These are phyloP conservation scores for Panagrolaimus sp. DNA, from an alignment of 1,140 invertebrate genomes.

Conservation along the genomic window DNA sequence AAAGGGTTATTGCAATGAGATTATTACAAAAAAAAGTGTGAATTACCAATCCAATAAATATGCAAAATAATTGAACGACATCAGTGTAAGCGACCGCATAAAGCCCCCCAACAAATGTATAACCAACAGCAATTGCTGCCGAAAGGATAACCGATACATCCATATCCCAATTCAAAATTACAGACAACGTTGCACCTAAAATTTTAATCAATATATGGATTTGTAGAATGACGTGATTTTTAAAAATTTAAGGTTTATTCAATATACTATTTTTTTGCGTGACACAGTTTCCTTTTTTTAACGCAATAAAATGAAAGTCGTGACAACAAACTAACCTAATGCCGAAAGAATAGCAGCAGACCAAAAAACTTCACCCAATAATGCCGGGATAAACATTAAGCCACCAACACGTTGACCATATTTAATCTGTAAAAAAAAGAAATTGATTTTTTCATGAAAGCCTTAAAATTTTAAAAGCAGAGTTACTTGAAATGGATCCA, in stretches of 20 bases:
- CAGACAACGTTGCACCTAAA: slow-evolving; percentile 80
- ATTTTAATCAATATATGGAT: slow-evolving; percentile 6
- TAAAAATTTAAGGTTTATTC: slow-evolving; percentile 17
- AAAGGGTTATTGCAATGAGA: background rate
- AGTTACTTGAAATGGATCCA: slow-evolving; percentile 88
- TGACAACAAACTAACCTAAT: slow-evolving; percentile 66
- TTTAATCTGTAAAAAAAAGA: slow-evolving; percentile 67
- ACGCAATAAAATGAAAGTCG: too few relatives aligned
- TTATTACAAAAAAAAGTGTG: slow-evolving; percentile 3
- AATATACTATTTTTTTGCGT: too few relatives aligned
- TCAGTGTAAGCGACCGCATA: slow-evolving; percentile 98
- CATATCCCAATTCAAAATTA: slow-evolving; percentile 92
- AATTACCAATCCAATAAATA: slow-evolving; percentile 84
- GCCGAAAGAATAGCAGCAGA: slow-evolving; percentile 91
- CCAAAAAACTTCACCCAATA: slow-evolving; percentile 96
- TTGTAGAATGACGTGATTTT: background rate
- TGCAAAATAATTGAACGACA: slow-evolving; percentile 95
- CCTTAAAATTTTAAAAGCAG: background rate
- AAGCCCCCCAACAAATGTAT: slow-evolving; percentile 91
- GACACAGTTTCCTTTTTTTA: too few relatives aligned
- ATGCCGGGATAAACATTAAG: slow-evolving; percentile 85
- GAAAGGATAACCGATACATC: slow-evolving; percentile 82
- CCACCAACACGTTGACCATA: slow-evolving; percentile 95
- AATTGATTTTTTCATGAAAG: background rate
- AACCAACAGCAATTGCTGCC: slow-evolving; percentile 88